phyloP scores from a whole-genome alignment of 2,797 vertebrate genomes.

The Hozukius guyotensis region DNA sequence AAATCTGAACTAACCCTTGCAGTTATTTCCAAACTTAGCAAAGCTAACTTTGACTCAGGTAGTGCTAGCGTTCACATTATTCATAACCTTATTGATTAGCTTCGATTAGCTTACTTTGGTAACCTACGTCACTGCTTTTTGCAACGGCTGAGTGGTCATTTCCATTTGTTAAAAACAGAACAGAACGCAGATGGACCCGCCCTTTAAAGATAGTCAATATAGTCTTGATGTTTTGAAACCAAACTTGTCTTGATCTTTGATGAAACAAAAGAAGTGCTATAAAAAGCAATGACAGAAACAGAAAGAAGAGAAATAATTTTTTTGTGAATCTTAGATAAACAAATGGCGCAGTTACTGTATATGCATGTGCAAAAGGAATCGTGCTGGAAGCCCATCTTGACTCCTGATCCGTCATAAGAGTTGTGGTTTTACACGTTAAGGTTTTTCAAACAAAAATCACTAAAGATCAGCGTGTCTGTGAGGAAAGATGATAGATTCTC shows the following conservation, averaged over 20 bases:
- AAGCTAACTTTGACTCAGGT: too few species aligned
- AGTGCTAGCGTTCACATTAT: too few species aligned
- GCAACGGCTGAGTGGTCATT: too few species aligned
- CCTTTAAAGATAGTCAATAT: background rate
- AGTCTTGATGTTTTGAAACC: background rate
- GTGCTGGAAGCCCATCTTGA: background rate
- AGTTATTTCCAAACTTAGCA: too few species aligned
- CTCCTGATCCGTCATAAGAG: background rate
- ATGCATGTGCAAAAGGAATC: background rate
- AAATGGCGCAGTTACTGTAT: background rate
- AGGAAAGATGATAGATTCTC: background rate
- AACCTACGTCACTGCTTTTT: too few species aligned
- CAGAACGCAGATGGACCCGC: too few species aligned
- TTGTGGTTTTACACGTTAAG: background rate
- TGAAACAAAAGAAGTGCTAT: background rate
- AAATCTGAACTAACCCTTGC: too few species aligned
- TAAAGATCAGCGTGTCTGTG: background rate
- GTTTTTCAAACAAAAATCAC: conserved; percentile 1
- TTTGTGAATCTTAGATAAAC: background rate
- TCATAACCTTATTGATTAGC: too few species aligned
- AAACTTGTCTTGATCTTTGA: background rate
- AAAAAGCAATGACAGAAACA: background rate
- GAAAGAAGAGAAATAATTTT: background rate
- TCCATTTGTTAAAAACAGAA: too few species aligned
- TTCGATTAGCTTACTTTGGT: too few species aligned